Base-by-base conservation (phyloP, 2,113 vertebrate genomes). In the Corynorhinus townsendii region DNA sequence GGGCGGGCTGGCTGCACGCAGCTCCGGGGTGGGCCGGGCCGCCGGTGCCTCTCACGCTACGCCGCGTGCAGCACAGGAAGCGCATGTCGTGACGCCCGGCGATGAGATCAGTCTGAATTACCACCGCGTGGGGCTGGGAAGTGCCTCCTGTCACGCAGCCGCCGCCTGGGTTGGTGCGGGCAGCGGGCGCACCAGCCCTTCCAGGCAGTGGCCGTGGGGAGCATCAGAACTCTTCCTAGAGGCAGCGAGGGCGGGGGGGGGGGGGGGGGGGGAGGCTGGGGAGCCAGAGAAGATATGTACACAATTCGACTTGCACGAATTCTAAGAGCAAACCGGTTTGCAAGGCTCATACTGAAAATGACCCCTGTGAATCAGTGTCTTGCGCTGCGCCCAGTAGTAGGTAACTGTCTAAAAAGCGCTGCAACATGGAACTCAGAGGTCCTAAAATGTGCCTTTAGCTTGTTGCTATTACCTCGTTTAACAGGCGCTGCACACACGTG, bases 41-140 rank as follows among this genome's bases (percentile, higher is more conserved):
- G 92, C 64, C 72, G 77, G 72, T 10, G 79, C 49, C 81, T 89
- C 83, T 52, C 38, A 87, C 71, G 89, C 95, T 52, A 28, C 17
- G 94, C 90, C 49, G 88, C 83, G 95, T 92, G 96, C 97, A 59
- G 76, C 92, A 86, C 17, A 94, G 91, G 76, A 91, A 47, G 96
- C 68, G 88, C 91, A 59, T 96, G 97, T 97, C 98, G 97, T 98
- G 98, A 97, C 89, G 66, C 28, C 88, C 64, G 16, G 95, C 95
- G 90, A 84, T 94, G 97, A 96, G 97, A 79, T 98, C 96, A 90
- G 91, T 72, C 90, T 87, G 77, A 66, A 68, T 69, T 93, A 97
- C 96, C 97, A 66, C 97, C 84, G 98, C 35, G 86, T 28, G 72
- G 28, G 77, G 96, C 87, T 69, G 93, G 79, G 89, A 79, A 86